phyloP scores from a whole-genome alignment of 2,113 vertebrate genomes.

The Bostrychus sinensis region DNA sequence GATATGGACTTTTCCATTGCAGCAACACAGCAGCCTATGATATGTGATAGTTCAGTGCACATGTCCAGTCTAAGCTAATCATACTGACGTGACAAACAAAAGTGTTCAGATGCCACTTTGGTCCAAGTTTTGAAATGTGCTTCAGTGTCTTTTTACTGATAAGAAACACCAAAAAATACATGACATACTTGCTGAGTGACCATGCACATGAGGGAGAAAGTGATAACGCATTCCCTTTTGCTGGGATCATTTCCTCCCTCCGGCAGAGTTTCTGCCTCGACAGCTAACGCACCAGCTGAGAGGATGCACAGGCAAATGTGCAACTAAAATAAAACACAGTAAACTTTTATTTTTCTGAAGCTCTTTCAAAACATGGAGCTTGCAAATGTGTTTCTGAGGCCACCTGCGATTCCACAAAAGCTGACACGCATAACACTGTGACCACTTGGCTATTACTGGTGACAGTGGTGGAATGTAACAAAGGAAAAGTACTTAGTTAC shows the following conservation, averaged over 20 bases:
- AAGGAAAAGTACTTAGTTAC: no score
- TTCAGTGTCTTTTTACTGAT: slow-evolving; percentile 48
- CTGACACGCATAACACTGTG: no score
- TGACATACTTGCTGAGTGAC: slow-evolving; percentile 42
- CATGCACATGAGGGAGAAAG: slow-evolving; percentile 50
- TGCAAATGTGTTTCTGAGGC: slow-evolving; percentile 1
- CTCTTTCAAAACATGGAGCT: slow-evolving; percentile 16
- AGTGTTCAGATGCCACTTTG: slow-evolving; percentile 35
- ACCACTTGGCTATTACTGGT: no score
- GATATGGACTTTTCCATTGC: slow-evolving; percentile 48
- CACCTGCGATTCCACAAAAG: neutral
- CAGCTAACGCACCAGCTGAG: slow-evolving; percentile 64
- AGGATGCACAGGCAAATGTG: slow-evolving; percentile 56
- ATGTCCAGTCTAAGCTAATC: slow-evolving; percentile 34
- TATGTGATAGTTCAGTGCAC: slow-evolving; percentile 55
- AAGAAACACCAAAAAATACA: slow-evolving; percentile 48
- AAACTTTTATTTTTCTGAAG: neutral
- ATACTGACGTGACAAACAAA: slow-evolving; percentile 44
- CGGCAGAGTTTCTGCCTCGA: slow-evolving; percentile 50
- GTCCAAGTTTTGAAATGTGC: slow-evolving; percentile 41
- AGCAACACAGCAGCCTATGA: slow-evolving; percentile 51
- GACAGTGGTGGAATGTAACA: no score
- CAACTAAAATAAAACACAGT: slow-evolving; percentile 27
- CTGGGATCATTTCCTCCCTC: slow-evolving; percentile 72
- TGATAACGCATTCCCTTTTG: slow-evolving; percentile 74